These are phyloP conservation scores for Diglossa cyanea DNA, from an alignment of 2,797 vertebrate genomes.

Conservation along the genomic window DNA sequence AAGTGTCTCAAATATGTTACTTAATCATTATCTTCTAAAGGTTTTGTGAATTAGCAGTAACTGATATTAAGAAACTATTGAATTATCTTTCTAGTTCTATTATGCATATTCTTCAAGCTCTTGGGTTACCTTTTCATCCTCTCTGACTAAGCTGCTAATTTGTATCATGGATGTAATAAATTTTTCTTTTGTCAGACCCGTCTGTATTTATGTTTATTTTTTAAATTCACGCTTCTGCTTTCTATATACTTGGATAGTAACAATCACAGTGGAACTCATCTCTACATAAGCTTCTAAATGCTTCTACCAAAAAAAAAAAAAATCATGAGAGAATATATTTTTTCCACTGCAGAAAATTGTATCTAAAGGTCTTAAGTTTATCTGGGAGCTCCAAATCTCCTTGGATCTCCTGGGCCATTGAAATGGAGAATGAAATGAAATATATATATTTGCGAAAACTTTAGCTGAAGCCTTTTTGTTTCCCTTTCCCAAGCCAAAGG, in stretches of 20 bases:
- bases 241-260: background rate
- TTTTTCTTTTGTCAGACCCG: background rate
- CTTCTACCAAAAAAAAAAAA: background rate
- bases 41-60: background rate
- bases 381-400: background rate
- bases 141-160: background rate
- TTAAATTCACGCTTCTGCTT: background rate
- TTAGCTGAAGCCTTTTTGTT: background rate
- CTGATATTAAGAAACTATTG: background rate
- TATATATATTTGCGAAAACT: background rate
- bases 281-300: background rate
- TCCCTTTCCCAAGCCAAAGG: background rate
- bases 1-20: background rate
- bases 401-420: background rate
- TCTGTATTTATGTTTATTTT: background rate
- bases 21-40: background rate
- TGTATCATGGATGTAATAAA: background rate
- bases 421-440: background rate
- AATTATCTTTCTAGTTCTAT: background rate
- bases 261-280: background rate
- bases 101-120: background rate
- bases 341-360: background rate
- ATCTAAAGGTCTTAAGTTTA: background rate
- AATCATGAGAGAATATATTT: background rate
- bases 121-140: background rate